Evolutionary conservation across 1,140 invertebrate species (phyloP), one percentile per base, ranked within the genome.

Genomic region (Eumaeus atala): DNA sequence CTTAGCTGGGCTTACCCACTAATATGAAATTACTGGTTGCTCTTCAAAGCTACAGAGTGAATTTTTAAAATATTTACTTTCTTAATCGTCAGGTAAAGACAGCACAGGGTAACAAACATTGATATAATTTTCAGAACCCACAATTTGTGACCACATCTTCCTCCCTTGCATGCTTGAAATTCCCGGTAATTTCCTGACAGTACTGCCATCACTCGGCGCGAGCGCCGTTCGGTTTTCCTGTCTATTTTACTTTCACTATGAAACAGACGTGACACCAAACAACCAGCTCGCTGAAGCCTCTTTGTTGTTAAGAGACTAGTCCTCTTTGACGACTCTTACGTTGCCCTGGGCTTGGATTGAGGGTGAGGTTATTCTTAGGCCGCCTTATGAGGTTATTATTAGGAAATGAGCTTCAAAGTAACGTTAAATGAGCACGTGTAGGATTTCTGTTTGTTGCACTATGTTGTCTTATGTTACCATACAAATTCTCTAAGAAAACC

Each of bases 11-110:
- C n/a, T 4, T 47, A 47, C 17, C 44, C 44, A 47, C 44, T 47
- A 16, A 47, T 12, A 47, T 47, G n/a, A 47, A 16, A 47, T 12
- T 16, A 47, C 44, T 47, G 17, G 44, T 47, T 47, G 44, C 16
- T 47, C 44, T 47, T 47, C 44, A 47, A 47, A 47, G 44, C 44
- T 47, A 47, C 44, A 47, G 44, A 47, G 44, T 2, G 44, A 47
- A 14, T 18, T 47, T 47, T 47, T 12, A 47, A 47, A 47, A 47
- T 47, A 47, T 47, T 47, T 12, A 14, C 5, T 16, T 6, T 47
- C 44, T 4, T 4, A 47, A 47, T 47, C 44, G 5, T 47, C 44
- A 16, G 44, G 17, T 18, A 47, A 47, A 47, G 44, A 47, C 44
- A 47, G 16, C 44, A 47, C 17, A 47, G 44, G 44, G n/a, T 47